Base-by-base conservation (phyloP, 1,140 invertebrate species). In the Gonioctena quinquepunctata region DNA sequence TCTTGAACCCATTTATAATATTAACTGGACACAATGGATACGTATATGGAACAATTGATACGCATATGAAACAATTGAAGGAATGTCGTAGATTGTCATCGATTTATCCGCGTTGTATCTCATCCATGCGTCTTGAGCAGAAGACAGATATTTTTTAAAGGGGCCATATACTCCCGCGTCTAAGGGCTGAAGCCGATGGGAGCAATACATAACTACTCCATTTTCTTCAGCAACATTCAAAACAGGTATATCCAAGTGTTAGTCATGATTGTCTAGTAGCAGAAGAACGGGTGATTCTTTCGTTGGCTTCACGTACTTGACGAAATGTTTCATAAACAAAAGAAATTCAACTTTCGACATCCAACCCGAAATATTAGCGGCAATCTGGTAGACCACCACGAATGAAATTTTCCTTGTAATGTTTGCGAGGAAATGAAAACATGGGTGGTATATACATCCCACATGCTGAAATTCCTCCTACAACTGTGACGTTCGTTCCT, bases 241-340 rank as follows among this genome's bases (percentile, higher is more conserved):
- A 42, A 42, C 33, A 42, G 8, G 33, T 50, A 11, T 69, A 79
- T 69, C 73, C 72, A 54, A 18, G 18, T 54, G 50, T 4, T 6
- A 16, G 13, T 54, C 50, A 54, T 21, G 50, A 21, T 54, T 54
- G 50, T 22, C 50, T 16, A 4, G 8, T 2, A 6, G 13, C 18
- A 54, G 18, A 54, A 19, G n/a, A 8, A n/a, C 11, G 11, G 33
- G 33, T 13, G 78, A 75, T 26, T 85, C 79, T 74, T 66, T 70
- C 2, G 83, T 77, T 54, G 72, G 64, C 33, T 72, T 73, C 11
- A 76, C 72, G 76, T 83, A 70, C 50, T 80, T 78, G 4, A 85
- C 75, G 54, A 85, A 85, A 74, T 86, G 85, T 63, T 83, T 72
- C 73, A 87, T 77, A 19, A 86, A 85, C 76, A 83, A 75, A 27